Conservation (phyloP, 2,797 vertebrate genomes). For the Enoplosus armatus region DNA sequence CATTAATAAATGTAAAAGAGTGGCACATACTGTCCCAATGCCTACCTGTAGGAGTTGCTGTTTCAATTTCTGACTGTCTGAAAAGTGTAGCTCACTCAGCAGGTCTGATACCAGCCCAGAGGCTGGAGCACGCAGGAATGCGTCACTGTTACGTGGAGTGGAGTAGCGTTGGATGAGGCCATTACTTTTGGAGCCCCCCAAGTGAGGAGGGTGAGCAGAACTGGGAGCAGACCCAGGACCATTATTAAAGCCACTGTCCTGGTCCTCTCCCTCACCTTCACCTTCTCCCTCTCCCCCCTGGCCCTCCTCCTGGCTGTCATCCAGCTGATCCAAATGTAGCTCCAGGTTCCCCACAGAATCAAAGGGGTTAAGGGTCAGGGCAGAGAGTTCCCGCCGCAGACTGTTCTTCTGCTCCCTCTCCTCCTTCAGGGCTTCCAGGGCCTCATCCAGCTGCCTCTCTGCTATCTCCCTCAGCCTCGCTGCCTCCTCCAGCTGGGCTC, state of each 20-base stretch:
- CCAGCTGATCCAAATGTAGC: slow-evolving; percentile 84
- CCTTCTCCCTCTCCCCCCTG: slow-evolving; percentile 71
- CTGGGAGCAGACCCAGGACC: slow-evolving; percentile 77
- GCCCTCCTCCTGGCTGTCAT: slow-evolving; percentile 81
- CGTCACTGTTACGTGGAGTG: slow-evolving; percentile 83
- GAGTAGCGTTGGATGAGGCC: slow-evolving; percentile 81
- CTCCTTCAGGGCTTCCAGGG: slow-evolving; percentile 89
- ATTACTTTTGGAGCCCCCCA: slow-evolving; percentile 79
- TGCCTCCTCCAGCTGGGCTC: slow-evolving; percentile 86
- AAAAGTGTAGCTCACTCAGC: slow-evolving; percentile 89
- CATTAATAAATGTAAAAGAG: neutral
- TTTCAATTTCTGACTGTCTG: slow-evolving; percentile 89
- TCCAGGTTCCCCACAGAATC: slow-evolving; percentile 87
- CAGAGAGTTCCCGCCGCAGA: slow-evolving; percentile 86
- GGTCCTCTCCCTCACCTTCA: slow-evolving; percentile 78
- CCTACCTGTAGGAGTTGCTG: slow-evolving; percentile 90
- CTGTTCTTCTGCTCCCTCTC: slow-evolving; percentile 91
- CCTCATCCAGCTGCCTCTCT: slow-evolving; percentile 90
- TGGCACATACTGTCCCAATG: neutral
- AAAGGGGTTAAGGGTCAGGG: slow-evolving; percentile 83
- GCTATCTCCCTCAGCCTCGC: slow-evolving; percentile 85
- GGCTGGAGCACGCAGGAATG: slow-evolving; percentile 82
- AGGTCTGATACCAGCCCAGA: slow-evolving; percentile 87
- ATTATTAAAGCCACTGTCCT: slow-evolving; percentile 82
- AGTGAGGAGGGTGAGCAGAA: slow-evolving; percentile 77